Conservation (phyloP, 2,113 vertebrate species). For the Tragelaphus strepsiceros region DNA sequence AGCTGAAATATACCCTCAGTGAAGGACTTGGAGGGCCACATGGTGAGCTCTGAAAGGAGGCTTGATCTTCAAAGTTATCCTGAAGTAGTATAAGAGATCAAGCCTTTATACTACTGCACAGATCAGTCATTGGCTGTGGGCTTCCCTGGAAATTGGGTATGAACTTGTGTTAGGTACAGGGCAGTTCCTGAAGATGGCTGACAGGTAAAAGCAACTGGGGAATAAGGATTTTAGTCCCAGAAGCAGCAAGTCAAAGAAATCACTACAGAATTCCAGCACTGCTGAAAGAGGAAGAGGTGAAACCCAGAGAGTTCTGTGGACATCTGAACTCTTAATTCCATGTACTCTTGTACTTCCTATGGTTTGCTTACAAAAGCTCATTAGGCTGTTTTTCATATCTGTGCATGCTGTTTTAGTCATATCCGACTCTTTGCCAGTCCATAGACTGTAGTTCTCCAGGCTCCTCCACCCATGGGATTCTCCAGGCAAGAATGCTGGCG, state of each 20-base stretch:
- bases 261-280: background rate
- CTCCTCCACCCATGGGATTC: background rate
- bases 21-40: background rate
- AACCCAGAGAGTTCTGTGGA: background rate
- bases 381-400: background rate
- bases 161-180: background rate
- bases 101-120: background rate
- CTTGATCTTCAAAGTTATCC: background rate
- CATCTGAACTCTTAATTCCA: background rate
- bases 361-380: background rate
- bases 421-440: background rate
- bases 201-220: background rate
- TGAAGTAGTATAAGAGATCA: background rate
- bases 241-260: background rate
- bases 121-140: background rate
- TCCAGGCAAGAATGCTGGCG: background rate
- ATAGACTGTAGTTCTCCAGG: background rate
- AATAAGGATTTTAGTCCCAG: background rate
- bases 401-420: background rate
- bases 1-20: background rate
- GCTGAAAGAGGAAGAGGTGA: background rate
- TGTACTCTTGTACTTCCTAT: background rate
- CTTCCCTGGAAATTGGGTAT: background rate
- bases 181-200: background rate
- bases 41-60: background rate